Conservation (phyloP, 1,140 invertebrate genomes). For the Drosophila lacteicornis region DNA sequence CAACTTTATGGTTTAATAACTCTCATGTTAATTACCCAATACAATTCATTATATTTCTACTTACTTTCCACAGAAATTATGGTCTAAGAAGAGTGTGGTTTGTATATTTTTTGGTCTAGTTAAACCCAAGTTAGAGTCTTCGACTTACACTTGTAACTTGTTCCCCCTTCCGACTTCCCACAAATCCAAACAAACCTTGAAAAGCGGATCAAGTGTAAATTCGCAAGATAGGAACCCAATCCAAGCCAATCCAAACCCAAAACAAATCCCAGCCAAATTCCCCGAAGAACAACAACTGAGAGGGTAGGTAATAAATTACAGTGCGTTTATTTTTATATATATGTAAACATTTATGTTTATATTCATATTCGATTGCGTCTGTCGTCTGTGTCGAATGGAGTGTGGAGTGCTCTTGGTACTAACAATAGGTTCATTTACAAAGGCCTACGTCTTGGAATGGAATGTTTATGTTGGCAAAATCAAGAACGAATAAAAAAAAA, state of each 20-base stretch:
- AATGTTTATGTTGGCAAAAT: conserved; percentile 26
- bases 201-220: background rate
- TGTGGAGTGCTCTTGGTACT: conserved; percentile 36
- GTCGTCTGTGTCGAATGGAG: conserved; percentile 22
- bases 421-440: conserved; percentile 39
- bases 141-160: too few relatives aligned
- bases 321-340: conserved; percentile 17
- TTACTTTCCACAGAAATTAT: too few relatives aligned
- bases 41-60: too few relatives aligned
- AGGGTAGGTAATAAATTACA: conserved; percentile 23
- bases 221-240: conserved; percentile 1
- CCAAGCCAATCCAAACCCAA: background rate
- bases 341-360: conserved; percentile 28
- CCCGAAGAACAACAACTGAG: conserved; percentile 1
- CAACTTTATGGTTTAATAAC: too few relatives aligned
- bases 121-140: too few relatives aligned
- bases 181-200: background rate
- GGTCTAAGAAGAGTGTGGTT: too few relatives aligned
- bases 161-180: background rate
- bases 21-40: too few relatives aligned
- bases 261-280: conserved; percentile 1
- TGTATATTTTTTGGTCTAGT: too few relatives aligned
- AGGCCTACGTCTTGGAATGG: conserved; percentile 33
- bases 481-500: background rate
- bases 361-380: conserved; percentile 48